Percentiles rank a stretch among this genome's conserved stretches.
These are phyloP conservation scores for Struthidea cinerea DNA, from an alignment of 2,113 vertebrate species.

Conservation along the genomic window DNA sequence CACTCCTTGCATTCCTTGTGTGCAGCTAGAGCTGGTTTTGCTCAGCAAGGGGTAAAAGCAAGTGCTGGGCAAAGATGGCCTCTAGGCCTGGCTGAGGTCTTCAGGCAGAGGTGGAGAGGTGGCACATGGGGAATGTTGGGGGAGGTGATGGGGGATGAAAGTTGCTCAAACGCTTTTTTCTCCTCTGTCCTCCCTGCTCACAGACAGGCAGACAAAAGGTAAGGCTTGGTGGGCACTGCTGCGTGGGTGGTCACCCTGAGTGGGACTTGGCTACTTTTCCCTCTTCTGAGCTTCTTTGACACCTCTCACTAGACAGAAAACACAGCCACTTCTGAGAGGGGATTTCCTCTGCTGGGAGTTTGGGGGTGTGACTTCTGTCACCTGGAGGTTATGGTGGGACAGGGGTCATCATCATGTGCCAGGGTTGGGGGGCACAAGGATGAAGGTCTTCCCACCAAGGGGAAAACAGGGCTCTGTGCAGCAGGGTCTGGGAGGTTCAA, in stretches of 20 bases:
- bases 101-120: not conserved
- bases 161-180: not conserved
- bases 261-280: not conserved
- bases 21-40: not conserved
- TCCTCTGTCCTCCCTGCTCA: conserved; percentile 24
- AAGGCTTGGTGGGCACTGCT: not conserved
- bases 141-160: not conserved
- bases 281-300: not conserved
- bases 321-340: not conserved
- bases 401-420: not conserved
- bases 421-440: not conserved
- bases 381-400: not conserved
- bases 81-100: not conserved
- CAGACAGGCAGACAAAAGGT: conserved; percentile 80
- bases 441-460: fast-evolving
- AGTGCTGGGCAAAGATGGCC: fast-evolving
- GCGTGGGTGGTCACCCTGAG: not conserved
- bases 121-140: fast-evolving
- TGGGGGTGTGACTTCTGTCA: not conserved
- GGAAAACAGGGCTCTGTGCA: not conserved
- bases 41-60: not conserved
- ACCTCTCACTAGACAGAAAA: not conserved
- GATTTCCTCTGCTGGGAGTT: not conserved
- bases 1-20: not conserved
- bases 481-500: not conserved